A percentile compares a stretch with the other conserved stretches of the same genome.
phyloP scores from a whole-genome alignment of 2,888 invertebrate genomes.

The Mythimna albipuncta region DNA sequence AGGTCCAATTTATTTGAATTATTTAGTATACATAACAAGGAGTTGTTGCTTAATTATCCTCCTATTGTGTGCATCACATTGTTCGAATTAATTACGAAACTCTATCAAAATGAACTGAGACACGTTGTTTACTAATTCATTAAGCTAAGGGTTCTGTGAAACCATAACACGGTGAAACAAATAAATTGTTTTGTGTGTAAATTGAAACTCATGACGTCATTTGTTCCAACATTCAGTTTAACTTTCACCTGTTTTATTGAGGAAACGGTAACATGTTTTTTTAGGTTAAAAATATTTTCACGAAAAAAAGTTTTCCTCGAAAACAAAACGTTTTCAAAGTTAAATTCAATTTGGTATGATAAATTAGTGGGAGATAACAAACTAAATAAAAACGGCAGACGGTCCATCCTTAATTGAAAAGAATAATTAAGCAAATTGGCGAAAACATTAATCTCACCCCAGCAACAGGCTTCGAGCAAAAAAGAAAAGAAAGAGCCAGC shows the following conservation, averaged over 20 bases:
- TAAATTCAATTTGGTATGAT: neutral
- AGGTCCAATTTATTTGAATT: neutral
- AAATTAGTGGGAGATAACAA: neutral
- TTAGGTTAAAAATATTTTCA: neutral
- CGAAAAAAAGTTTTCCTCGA: neutral
- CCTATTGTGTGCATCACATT: conserved; percentile 12
- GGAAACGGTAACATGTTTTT: conserved; percentile 20
- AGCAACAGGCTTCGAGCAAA: conserved; percentile 42
- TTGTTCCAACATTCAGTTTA: conserved; percentile 1
- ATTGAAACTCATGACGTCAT: conserved; percentile 24
- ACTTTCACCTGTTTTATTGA: conserved; percentile 6
- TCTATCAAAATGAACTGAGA: conserved; percentile 15
- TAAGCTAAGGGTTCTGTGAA: conserved; percentile 22
- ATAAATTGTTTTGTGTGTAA: conserved; percentile 37
- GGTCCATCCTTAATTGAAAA: conserved; percentile 18
- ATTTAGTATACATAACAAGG: neutral
- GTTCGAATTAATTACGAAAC: conserved; percentile 22
- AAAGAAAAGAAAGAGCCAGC: conserved; percentile 27
- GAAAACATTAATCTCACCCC: conserved; percentile 35
- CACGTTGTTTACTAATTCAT: conserved; percentile 39
- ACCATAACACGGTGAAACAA: conserved; percentile 16
- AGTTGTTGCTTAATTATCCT: neutral
- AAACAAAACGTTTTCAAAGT: neutral
- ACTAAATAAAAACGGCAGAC: neutral
- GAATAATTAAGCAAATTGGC: conserved; percentile 43